These are phyloP conservation scores for Drosophila funebris DNA, from an alignment of 1,140 invertebrate species.

Conservation along the genomic window DNA sequence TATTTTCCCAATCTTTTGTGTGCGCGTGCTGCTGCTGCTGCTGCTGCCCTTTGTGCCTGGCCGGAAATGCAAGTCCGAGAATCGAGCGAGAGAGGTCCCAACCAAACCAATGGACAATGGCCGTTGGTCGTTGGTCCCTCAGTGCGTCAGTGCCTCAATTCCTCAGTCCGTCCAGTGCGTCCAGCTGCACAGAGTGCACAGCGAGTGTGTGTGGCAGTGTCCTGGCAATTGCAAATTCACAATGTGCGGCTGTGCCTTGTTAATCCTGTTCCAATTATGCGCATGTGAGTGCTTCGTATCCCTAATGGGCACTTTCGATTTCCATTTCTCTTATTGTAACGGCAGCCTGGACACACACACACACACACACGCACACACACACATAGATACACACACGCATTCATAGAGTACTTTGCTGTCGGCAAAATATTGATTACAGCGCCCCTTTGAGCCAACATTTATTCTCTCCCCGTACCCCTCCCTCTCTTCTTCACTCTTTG, in stretches of 20 bases:
- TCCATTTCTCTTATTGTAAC: conserved; percentile 63
- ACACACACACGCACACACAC: conserved; percentile 1
- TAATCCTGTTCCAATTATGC: conserved; percentile 81
- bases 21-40: conserved; percentile 2
- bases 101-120: conserved; percentile 61
- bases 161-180: background rate
- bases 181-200: background rate
- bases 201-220: background rate
- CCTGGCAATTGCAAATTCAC: conserved; percentile 58
- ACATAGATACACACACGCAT: background rate
- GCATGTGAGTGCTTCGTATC: conserved; percentile 68
- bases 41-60: conserved; percentile 13
- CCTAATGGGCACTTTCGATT: conserved; percentile 79
- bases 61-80: conserved; percentile 52
- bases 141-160: conserved; percentile 8
- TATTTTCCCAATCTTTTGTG: conserved; percentile 71
- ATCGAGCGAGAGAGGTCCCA: conserved; percentile 36
- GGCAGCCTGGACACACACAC: conserved; percentile 33
- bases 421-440: conserved; percentile 81
- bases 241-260: conserved; percentile 55
- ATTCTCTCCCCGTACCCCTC: conserved; percentile 16
- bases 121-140: background rate
- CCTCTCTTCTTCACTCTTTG: conserved; percentile 13
- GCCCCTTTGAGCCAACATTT: conserved; percentile 25
- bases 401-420: conserved; percentile 40